Percentiles rank a stretch among this genome's conserved stretches.
phyloP scores from a whole-genome alignment of 2,888 invertebrate species.

The Metallyticus violacea region DNA sequence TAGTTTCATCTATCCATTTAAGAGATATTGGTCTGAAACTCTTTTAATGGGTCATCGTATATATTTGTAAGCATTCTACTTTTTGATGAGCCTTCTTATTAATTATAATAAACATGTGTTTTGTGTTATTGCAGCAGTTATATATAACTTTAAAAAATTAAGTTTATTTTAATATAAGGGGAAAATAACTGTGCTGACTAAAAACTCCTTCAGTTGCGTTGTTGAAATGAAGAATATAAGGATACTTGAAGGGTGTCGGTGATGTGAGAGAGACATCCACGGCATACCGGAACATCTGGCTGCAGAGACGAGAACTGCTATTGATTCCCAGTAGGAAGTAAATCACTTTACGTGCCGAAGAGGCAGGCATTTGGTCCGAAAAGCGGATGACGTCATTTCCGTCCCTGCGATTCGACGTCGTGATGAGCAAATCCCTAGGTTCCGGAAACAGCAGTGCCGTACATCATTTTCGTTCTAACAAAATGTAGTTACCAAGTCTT shows the following conservation, averaged over 20 bases:
- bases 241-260: background rate
- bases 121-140: too few relatives aligned
- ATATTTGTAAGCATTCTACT: too few relatives aligned
- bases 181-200: too few relatives aligned
- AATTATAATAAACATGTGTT: too few relatives aligned
- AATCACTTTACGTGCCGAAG: background rate
- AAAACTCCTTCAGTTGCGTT: too few relatives aligned
- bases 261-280: background rate
- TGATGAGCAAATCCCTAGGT: background rate
- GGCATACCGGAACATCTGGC: background rate
- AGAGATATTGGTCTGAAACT: too few relatives aligned
- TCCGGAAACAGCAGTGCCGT: background rate
- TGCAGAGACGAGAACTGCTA: background rate
- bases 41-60: too few relatives aligned
- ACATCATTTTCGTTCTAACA: background rate
- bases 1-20: too few relatives aligned
- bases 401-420: background rate
- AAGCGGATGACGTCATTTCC: background rate
- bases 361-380: background rate
- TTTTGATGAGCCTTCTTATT: too few relatives aligned
- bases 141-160: too few relatives aligned
- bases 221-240: too few relatives aligned
- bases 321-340: background rate
- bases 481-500: background rate
- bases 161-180: too few relatives aligned